phyloP scores from a whole-genome alignment of 2,797 vertebrate genomes.

The Ctenosaura bakeri region DNA sequence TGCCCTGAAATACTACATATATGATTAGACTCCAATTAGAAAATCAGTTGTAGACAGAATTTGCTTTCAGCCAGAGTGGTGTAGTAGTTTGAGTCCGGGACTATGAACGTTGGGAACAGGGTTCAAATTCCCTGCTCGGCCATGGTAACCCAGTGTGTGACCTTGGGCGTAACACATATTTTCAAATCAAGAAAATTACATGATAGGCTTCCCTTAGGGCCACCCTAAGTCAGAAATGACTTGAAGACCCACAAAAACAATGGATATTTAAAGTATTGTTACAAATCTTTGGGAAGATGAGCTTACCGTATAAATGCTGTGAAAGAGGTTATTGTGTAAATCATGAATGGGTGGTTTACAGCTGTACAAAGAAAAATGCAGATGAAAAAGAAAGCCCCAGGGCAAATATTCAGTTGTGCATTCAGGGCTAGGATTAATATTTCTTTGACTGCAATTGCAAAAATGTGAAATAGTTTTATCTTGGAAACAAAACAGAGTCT shows the following conservation, averaged over 20 bases:
- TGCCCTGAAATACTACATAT: neutral
- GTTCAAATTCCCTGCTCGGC: no score
- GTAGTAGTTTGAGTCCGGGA: no score
- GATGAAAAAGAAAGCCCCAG: neutral
- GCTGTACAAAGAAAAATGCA: neutral
- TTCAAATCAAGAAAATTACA: no score
- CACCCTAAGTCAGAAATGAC: no score
- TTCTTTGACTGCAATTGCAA: neutral
- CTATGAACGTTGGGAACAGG: no score
- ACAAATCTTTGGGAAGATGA: neutral
- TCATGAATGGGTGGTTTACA: neutral
- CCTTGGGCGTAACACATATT: no score
- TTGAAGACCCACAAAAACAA: no score
- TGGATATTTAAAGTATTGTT: neutral
- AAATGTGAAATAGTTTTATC: neutral
- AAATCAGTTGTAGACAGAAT: neutral
- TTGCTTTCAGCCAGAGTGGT: neutral
- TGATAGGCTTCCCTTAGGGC: no score
- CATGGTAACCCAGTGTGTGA: no score
- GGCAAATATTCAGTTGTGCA: neutral
- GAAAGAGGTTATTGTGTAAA: slow-evolving; percentile 11
- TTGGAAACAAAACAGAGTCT: neutral
- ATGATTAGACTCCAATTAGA: neutral
- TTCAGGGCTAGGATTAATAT: slow-evolving; percentile 1
- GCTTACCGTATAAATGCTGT: neutral